A percentile compares a stretch with the other conserved stretches of the same genome.
These are phyloP conservation scores for Pinna nobilis DNA, from an alignment of 1,140 invertebrate species.

Conservation along the genomic window DNA sequence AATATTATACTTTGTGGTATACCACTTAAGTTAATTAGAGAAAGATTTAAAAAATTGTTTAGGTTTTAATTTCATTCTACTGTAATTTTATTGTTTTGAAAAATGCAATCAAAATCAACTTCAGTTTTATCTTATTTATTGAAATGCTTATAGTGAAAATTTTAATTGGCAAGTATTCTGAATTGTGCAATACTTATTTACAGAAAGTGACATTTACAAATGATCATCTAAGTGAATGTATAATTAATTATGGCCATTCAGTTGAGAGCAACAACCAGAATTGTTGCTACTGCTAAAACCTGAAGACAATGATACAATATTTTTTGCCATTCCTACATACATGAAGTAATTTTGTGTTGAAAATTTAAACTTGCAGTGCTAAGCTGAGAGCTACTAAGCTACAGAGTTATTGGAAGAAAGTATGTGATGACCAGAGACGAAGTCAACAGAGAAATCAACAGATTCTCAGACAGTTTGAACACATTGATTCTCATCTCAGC, in stretches of 20 bases:
- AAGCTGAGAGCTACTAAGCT: constrained; percentile 64
- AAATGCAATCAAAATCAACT: too few relatives aligned
- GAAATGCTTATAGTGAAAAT: not conserved
- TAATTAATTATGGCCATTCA: not conserved
- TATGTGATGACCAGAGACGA: constrained; percentile 70
- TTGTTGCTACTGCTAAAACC: too few relatives aligned
- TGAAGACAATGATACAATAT: not conserved
- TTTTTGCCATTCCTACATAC: not conserved
- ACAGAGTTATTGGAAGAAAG: constrained; percentile 69
- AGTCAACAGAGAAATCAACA: constrained; percentile 68
- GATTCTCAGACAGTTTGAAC: constrained; percentile 65
- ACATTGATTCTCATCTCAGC: constrained; percentile 62
- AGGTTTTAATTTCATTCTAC: too few relatives aligned
- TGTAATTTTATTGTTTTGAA: too few relatives aligned
- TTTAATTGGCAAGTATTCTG: not conserved
- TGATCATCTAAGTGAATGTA: not conserved
- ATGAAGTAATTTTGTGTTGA: not conserved
- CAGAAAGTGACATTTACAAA: too few relatives aligned
- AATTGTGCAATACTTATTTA: too few relatives aligned
- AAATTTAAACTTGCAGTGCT: constrained; percentile 41
- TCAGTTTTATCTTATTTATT: too few relatives aligned
- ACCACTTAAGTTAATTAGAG: too few relatives aligned
- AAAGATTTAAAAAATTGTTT: too few relatives aligned
- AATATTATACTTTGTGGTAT: too few relatives aligned
- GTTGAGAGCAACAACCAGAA: constrained; percentile 2